Conservation (phyloP, 1,140 invertebrate species). For the Antheraea pernyi region DNA sequence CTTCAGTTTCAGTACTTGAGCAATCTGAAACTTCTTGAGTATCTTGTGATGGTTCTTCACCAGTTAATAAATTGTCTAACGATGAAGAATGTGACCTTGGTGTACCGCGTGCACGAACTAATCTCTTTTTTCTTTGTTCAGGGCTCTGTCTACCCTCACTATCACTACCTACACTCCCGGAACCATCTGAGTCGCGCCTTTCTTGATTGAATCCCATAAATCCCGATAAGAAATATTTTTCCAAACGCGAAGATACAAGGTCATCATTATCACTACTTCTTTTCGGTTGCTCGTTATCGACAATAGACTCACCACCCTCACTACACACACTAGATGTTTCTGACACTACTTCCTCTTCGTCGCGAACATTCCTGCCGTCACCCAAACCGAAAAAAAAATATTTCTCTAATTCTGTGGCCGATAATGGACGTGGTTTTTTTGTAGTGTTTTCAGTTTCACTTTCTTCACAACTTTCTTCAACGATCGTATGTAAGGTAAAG, state of each 20-base stretch:
- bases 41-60: constrained; percentile 79
- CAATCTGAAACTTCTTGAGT: constrained; percentile 82
- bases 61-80: constrained; percentile 85
- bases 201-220: constrained; percentile 89
- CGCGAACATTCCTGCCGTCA: constrained; percentile 81
- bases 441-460: constrained; percentile 86
- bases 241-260: constrained; percentile 89
- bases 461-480: constrained; percentile 96
- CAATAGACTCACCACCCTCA: constrained; percentile 86
- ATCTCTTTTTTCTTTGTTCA: constrained; percentile 88
- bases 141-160: constrained; percentile 92
- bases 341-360: constrained; percentile 87
- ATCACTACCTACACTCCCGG: constrained; percentile 90
- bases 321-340: constrained; percentile 94
- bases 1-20: constrained; percentile 88
- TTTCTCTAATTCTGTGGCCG: constrained; percentile 92
- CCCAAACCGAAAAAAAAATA: constrained; percentile 94
- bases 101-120: constrained; percentile 89
- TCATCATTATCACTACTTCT: constrained; percentile 83
- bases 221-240: constrained; percentile 94
- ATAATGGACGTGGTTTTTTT: constrained; percentile 82
- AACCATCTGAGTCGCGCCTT: constrained; percentile 89
- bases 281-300: constrained; percentile 78
- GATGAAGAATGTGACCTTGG: constrained; percentile 89
- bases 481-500: constrained; percentile 95